Conservation (phyloP, 1,140 invertebrate genomes). For the Cydia strobilella region DNA sequence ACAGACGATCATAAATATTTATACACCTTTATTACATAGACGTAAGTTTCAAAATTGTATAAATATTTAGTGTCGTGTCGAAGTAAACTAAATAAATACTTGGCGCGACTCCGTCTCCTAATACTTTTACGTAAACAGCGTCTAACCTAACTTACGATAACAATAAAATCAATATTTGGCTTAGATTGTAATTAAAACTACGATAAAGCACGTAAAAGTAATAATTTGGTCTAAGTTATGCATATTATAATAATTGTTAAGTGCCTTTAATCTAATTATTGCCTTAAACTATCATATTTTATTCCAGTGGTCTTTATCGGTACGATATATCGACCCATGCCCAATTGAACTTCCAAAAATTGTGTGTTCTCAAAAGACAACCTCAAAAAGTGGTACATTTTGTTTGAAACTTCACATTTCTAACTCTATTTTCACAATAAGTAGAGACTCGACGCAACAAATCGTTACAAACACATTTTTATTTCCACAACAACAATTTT, state of each 20-base stretch:
- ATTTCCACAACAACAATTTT: conserved; percentile 31
- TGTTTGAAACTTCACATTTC: not conserved
- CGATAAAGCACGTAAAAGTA: conserved; percentile 75
- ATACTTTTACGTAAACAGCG: conserved; percentile 73
- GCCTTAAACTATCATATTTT: conserved; percentile 68
- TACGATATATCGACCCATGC: conserved; percentile 55
- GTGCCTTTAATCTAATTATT: conserved; percentile 77
- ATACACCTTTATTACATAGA: not conserved
- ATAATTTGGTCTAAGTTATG: conserved; percentile 80
- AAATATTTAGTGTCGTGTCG: not conserved
- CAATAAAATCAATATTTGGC: conserved; percentile 79
- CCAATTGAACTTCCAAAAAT: conserved; percentile 6
- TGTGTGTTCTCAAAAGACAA: not conserved
- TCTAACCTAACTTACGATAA: conserved; percentile 67
- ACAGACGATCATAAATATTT: conserved; percentile 1
- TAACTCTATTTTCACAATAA: too few relatives aligned
- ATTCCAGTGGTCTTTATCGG: conserved; percentile 60
- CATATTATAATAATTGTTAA: conserved; percentile 73
- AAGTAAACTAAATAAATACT: conserved; percentile 66
- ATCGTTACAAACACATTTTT: conserved; percentile 23
- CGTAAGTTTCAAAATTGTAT: not conserved
- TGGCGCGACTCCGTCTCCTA: conserved; percentile 64
- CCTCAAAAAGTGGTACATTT: not conserved
- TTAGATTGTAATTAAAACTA: conserved; percentile 78
- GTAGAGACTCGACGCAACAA: not conserved